Evolutionary conservation across 1,140 invertebrate species (phyloP).

Genomic region (Bombus waltoni): DNA sequence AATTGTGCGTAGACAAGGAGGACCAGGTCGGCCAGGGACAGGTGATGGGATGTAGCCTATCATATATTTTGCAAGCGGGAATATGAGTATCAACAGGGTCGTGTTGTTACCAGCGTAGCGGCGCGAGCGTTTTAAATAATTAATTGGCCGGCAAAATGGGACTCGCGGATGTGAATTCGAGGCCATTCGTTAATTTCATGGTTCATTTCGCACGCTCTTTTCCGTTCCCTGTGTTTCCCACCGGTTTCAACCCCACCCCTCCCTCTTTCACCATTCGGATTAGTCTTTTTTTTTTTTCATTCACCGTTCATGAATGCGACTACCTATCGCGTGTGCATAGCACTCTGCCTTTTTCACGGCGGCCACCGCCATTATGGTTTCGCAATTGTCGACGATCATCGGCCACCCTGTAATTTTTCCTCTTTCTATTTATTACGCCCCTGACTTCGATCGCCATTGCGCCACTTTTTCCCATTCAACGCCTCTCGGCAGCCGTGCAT

Average conservation of each 20-base stretch:
- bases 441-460: not conserved
- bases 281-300: conserved; percentile 59
- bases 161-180: conserved; percentile 65
- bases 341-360: conserved; percentile 40
- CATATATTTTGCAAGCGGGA: conserved; percentile 65
- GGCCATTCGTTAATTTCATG: conserved; percentile 74
- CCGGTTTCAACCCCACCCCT: not conserved
- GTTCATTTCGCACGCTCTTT: conserved; percentile 69
- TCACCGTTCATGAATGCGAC: conserved; percentile 62
- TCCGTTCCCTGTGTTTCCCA: conserved; percentile 16
- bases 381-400: conserved; percentile 64
- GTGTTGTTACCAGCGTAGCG: conserved; percentile 59
- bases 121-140: conserved; percentile 68
- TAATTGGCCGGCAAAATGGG: conserved; percentile 69
- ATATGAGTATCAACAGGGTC: conserved; percentile 67
- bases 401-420: conserved; percentile 25
- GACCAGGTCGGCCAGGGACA: not conserved
- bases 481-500: not conserved
- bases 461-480: not conserved
- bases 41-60: not conserved
- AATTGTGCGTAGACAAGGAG: not conserved
- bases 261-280: not conserved
- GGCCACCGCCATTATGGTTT: conserved; percentile 43
- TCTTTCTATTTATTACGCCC: conserved; percentile 25
- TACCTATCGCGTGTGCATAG: conserved; percentile 56